phyloP scores from a whole-genome alignment of 2,888 invertebrate genomes.

The Caenorhabditis becei region DNA sequence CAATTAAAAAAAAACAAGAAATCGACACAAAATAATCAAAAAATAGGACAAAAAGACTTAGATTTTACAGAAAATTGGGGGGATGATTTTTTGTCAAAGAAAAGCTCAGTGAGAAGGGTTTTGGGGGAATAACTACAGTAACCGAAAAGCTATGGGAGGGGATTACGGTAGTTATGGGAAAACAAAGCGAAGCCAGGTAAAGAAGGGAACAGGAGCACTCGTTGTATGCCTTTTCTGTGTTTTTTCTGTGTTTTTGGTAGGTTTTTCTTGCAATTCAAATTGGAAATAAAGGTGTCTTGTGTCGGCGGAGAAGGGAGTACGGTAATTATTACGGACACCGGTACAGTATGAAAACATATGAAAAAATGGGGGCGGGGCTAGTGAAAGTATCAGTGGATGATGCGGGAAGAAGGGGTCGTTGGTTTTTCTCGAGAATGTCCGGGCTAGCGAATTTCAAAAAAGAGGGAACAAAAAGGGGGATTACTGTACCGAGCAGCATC shows the following conservation, averaged over 20 bases:
- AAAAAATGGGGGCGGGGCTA: constrained; percentile 23
- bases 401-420: constrained; percentile 20
- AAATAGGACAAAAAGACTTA: constrained; percentile 9
- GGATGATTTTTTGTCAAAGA: not conserved
- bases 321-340: constrained; percentile 44
- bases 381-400: constrained; percentile 19
- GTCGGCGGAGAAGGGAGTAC: constrained; percentile 14
- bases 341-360: constrained; percentile 57
- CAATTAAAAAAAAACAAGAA: not conserved
- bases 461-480: not conserved
- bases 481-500: constrained; percentile 74
- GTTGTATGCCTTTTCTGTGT: constrained; percentile 7
- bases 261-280: not conserved
- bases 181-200: constrained; percentile 14
- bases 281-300: not conserved
- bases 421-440: constrained; percentile 12
- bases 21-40: constrained; percentile 11
- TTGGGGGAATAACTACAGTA: constrained; percentile 14
- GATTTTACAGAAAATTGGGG: constrained; percentile 4
- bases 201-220: not conserved
- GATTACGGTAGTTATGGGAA: not conserved
- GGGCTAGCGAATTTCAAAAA: constrained; percentile 20
- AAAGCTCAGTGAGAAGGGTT: constrained; percentile 18
- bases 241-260: not conserved
- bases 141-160: constrained; percentile 2